Percentiles rank a stretch among this genome's conserved stretches.
These are phyloP conservation scores for Agrotis exclamationis DNA, from an alignment of 2,888 invertebrate genomes.

Conservation along the genomic window DNA sequence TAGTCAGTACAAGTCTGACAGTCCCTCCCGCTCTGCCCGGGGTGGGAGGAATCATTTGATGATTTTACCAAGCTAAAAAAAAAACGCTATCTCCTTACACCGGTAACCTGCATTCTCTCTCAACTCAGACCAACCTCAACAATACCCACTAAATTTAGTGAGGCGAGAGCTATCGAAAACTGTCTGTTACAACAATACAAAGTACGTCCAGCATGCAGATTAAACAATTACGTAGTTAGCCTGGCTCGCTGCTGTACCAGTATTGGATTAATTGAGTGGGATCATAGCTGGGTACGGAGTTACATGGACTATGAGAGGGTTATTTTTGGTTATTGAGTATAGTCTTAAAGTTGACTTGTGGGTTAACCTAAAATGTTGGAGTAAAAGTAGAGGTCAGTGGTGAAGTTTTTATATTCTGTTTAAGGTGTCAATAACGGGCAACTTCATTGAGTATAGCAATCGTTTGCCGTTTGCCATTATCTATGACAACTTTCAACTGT, in stretches of 20 bases:
- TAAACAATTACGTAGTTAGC: constrained; percentile 68
- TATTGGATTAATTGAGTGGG: constrained; percentile 64
- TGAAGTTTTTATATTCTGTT: too few species aligned
- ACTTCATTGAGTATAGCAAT: too few species aligned
- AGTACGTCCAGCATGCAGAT: constrained; percentile 62
- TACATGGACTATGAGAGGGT: constrained; percentile 1
- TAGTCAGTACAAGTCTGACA: too few species aligned
- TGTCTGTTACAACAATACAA: constrained; percentile 69
- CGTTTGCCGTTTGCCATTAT: too few species aligned
- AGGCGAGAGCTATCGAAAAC: constrained; percentile 71
- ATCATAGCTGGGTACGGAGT: constrained; percentile 36
- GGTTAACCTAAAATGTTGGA: background rate
- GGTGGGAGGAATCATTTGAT: too few species aligned
- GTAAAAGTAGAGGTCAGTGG: background rate
- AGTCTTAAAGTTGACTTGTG: background rate
- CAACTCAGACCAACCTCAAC: constrained; percentile 44
- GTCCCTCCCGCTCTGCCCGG: too few species aligned
- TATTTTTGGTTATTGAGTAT: background rate
- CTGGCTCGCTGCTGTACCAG: constrained; percentile 42
- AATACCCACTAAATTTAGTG: constrained; percentile 65
- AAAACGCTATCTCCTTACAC: background rate
- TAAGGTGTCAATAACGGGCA: too few species aligned
- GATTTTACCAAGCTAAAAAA: too few species aligned
- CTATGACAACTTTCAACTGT: too few species aligned
- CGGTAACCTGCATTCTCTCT: background rate